phyloP scores from a whole-genome alignment of 1,140 invertebrate genomes.

The Rhizoglyphus robini region DNA sequence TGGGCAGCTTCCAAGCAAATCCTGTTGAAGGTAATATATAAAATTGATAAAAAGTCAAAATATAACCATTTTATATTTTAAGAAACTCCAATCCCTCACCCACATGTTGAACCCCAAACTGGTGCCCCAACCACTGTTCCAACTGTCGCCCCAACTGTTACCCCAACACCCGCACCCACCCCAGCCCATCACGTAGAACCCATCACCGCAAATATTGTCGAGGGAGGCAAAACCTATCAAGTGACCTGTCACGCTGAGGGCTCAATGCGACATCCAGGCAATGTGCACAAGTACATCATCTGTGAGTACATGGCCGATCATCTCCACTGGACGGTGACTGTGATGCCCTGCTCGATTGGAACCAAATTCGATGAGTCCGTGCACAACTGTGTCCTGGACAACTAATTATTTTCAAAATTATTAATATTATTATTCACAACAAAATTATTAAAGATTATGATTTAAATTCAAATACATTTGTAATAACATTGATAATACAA shows the following conservation, averaged over 20 bases:
- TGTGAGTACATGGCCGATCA: background rate
- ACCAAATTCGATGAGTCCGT: background rate
- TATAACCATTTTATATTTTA: background rate
- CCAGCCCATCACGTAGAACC: background rate
- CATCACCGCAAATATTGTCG: background rate
- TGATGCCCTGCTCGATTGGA: background rate
- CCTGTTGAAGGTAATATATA: no score
- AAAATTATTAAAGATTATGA: no score
- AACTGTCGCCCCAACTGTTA: background rate
- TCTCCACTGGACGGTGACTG: background rate
- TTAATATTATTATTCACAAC: no score
- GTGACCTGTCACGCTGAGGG: background rate
- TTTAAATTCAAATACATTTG: no score
- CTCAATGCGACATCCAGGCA: background rate
- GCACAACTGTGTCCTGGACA: background rate
- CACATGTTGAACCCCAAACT: background rate
- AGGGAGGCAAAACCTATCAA: background rate
- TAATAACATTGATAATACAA: no score
- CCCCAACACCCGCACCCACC: background rate
- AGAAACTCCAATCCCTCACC: background rate
- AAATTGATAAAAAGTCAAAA: background rate
- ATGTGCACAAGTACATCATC: constrained; percentile 7
- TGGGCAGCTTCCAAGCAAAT: no score
- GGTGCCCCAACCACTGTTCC: background rate
- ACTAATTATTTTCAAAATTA: no score